Conservation (phyloP, 2,113 vertebrate genomes). For the Poeciliopsis prolifica region DNA sequence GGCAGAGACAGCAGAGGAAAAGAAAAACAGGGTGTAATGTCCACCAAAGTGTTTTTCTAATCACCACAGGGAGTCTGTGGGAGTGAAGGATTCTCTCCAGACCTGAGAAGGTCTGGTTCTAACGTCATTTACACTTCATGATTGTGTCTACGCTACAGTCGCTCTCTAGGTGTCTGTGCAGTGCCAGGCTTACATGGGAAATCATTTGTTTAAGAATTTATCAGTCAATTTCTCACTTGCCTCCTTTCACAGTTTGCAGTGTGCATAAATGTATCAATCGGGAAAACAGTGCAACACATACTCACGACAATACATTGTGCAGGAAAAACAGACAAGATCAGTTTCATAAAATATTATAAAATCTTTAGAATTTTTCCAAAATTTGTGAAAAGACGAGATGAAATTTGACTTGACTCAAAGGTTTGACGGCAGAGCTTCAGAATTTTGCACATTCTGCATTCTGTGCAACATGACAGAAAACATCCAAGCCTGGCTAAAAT, state of each 20-base stretch:
- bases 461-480: neutral
- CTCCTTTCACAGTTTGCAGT: too few species aligned
- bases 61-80: constrained; percentile 63
- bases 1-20: constrained; percentile 61
- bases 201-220: too few species aligned
- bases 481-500: neutral
- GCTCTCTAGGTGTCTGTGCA: constrained; percentile 34
- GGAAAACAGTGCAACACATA: too few species aligned
- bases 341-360: too few species aligned
- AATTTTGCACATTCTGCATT: neutral
- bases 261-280: too few species aligned
- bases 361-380: neutral
- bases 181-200: constrained; percentile 34
- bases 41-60: constrained; percentile 75
- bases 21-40: constrained; percentile 76
- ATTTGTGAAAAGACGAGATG: neutral
- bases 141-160: constrained; percentile 53
- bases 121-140: constrained; percentile 61
- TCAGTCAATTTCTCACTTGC: neutral
- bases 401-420: neutral
- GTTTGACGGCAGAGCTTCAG: neutral
- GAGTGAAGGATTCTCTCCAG: constrained; percentile 59
- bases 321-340: neutral
- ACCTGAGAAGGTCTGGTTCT: constrained; percentile 59
- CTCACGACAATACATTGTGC: neutral